phyloP scores from a whole-genome alignment of 2,113 vertebrate genomes.

The Bufo bufo region DNA sequence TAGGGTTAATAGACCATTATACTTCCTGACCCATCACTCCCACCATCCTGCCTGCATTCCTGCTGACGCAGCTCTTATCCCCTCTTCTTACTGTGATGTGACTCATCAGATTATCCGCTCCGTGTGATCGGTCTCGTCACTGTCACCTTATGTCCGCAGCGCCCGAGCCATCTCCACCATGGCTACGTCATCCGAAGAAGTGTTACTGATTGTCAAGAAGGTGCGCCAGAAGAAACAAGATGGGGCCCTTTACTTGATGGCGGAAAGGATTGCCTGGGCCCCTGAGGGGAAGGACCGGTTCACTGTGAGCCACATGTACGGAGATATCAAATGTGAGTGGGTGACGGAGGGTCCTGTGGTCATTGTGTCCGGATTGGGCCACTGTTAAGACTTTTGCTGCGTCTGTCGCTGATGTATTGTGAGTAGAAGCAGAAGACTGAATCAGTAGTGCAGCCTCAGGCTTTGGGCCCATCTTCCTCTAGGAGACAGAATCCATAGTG shows the following conservation, averaged over 20 bases:
- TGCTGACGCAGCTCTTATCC: background rate
- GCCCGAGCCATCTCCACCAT: conserved; percentile 71
- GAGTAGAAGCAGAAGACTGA: background rate
- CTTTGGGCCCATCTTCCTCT: too few relatives aligned
- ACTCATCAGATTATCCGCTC: conserved; percentile 15
- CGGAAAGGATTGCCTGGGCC: conserved; percentile 94
- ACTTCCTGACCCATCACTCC: background rate
- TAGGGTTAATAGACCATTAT: background rate
- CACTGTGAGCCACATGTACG: conserved; percentile 93
- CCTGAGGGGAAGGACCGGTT: conserved; percentile 98
- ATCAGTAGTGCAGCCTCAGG: too few relatives aligned
- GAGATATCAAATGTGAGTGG: conserved; percentile 96
- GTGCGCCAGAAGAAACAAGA: conserved; percentile 98
- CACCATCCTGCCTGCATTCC: background rate
- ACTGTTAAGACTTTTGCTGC: too few relatives aligned
- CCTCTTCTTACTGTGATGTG: background rate
- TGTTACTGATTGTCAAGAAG: conserved; percentile 92
- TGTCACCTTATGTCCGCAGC: background rate
- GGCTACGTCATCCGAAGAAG: conserved; percentile 96
- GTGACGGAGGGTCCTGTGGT: background rate
- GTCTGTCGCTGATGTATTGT: background rate
- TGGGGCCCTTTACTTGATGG: conserved; percentile 96
- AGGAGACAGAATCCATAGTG: too few relatives aligned
- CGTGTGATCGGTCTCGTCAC: background rate
- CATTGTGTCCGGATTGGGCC: background rate